Base-by-base conservation (phyloP, 2,888 invertebrate genomes). In the Dione vanillae region DNA sequence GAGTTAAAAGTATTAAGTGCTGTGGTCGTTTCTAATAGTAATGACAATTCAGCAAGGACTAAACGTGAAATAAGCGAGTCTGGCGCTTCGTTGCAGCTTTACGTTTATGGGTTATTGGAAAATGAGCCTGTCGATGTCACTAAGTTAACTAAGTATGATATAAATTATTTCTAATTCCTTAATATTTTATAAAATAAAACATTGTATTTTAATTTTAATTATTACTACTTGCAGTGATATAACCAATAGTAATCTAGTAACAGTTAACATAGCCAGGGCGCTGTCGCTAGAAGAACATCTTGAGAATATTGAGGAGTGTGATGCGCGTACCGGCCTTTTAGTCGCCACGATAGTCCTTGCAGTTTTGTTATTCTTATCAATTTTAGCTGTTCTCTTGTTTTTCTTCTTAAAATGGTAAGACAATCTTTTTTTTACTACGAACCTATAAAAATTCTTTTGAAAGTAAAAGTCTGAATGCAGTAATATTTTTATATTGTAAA, bases 271-370 rank as follows among this genome's bases (percentile, higher is more conserved):
- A 80, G 82, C 84, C 43, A 84, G 82, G 70, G 83, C 83, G 58
- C 69, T 88, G 83, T 83, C 92, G 40, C 78, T 93, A 45, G 84
- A 89, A 88, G 90, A 92, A 85, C 86, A 92, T 88, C 86, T 92
- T 58, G 83, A 85, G 75, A 80, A 77, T 76, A 79, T 79, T 67
- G 81, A 83, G 82, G 85, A 85, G 80, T 82, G 83, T 79, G 78
- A 82, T 62, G 75, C 82, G 70, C 83, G 89, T 78, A 84, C 79
- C 40, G 90, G 85, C 79, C 85, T 92, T 81, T 83, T 93, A 80
- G 87, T 82, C 43, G 79, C 91, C 14, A 92, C 92, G 65, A 91
- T 93, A 80, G 81, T 87, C 72, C 87, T 92, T 54, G 85, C 88
- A 72, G 78, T 88, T 76, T 78, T 92, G 64, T 84, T 92, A 66